Evolutionary conservation across 2,113 vertebrate species (phyloP).

Genomic region (Nothobranchius kuhntae): DNA sequence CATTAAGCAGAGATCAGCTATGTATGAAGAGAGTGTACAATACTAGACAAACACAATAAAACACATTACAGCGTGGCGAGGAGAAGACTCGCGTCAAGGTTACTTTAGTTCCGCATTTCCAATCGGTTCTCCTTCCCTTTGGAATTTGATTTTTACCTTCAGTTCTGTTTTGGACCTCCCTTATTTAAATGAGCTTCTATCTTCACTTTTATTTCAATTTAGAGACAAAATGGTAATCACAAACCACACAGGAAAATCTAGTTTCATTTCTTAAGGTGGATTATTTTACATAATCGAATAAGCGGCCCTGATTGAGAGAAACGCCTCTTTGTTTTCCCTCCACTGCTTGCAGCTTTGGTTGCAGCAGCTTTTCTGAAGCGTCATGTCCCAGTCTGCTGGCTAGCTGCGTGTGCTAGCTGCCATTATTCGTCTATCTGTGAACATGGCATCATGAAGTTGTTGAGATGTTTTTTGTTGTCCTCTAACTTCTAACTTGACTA

Average conservation of each 20-base stretch:
- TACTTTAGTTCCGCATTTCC: conserved; percentile 47
- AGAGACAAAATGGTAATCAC: background rate
- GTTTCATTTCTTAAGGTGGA: conserved; percentile 22
- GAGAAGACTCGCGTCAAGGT: conserved; percentile 53
- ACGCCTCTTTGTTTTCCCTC: conserved; percentile 9
- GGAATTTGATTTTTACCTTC: conserved; percentile 23
- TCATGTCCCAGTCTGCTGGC: conserved; percentile 27
- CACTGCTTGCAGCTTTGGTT: conserved; percentile 5
- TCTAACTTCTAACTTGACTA: conserved; percentile 1
- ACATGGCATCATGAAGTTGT: background rate
- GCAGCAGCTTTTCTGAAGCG: conserved; percentile 23
- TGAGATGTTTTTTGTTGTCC: background rate
- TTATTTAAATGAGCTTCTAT: conserved; percentile 21
- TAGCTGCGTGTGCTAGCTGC: conserved; percentile 2
- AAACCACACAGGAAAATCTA: background rate
- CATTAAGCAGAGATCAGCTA: conserved; percentile 69
- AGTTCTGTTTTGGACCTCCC: background rate
- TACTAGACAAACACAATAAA: conserved; percentile 51
- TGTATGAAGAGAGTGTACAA: conserved; percentile 41
- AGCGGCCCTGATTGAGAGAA: conserved; percentile 34
- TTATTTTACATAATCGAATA: conserved; percentile 33
- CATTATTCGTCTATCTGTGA: background rate
- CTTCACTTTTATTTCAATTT: conserved; percentile 15
- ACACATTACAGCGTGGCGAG: conserved; percentile 13
- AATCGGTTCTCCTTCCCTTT: conserved; percentile 36